phyloP scores from a whole-genome alignment of 2,888 invertebrate species.

The Eupeodes luniger region DNA sequence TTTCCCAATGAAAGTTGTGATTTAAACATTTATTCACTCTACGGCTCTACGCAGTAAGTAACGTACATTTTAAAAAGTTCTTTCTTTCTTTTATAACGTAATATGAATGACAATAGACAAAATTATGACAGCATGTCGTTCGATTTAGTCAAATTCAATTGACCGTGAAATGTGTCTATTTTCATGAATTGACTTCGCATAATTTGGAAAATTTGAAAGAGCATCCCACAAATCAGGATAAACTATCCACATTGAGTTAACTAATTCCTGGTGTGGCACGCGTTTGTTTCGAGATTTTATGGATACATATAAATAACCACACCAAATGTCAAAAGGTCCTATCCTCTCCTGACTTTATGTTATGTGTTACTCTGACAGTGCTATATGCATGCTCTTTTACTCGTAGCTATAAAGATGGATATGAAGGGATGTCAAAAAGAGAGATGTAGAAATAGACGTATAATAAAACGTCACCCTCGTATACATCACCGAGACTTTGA shows the following conservation, averaged over 20 bases:
- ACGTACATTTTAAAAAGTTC: too few species aligned
- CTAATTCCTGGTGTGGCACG: conserved; percentile 48
- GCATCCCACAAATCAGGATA: conserved; percentile 58
- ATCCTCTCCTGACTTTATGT: conserved; percentile 32
- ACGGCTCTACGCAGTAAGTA: too few species aligned
- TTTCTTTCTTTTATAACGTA: too few species aligned
- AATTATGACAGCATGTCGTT: background rate
- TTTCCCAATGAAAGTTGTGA: too few species aligned
- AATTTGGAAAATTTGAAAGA: background rate
- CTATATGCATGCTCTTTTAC: background rate
- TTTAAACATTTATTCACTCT: too few species aligned
- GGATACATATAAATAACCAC: conserved; percentile 62
- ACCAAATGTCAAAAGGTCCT: conserved; percentile 63
- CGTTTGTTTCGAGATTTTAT: conserved; percentile 37
- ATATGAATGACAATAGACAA: background rate
- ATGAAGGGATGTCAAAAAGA: background rate
- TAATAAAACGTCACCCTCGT: conserved; percentile 59
- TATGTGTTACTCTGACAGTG: conserved; percentile 3
- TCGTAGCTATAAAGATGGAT: background rate
- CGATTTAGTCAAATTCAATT: conserved; percentile 53
- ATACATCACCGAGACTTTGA: conserved; percentile 2
- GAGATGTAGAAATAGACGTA: conserved; percentile 12
- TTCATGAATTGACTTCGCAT: background rate
- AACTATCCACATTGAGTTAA: conserved; percentile 18
- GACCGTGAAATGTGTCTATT: conserved; percentile 49